A percentile compares a stretch with the other conserved stretches of the same genome.
Conservation (phyloP, 2,113 vertebrate genomes). For the Neolamprologus longior region DNA sequence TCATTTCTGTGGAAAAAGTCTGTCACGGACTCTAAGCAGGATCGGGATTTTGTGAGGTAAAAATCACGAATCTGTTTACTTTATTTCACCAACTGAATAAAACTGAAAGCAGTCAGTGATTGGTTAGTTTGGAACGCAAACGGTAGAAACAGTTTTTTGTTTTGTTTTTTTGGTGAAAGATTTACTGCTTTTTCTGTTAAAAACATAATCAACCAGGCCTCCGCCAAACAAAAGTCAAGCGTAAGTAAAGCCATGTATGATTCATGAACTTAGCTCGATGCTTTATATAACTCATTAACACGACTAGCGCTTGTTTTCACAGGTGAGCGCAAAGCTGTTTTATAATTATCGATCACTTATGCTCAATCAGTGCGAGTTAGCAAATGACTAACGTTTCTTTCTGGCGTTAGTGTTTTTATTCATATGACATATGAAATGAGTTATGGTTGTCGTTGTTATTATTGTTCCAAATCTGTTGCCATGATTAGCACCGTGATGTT, state of each 20-base stretch:
- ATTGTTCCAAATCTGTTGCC: not conserved
- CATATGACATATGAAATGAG: not conserved
- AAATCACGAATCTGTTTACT: not conserved
- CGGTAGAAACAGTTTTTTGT: not conserved
- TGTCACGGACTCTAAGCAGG: not conserved
- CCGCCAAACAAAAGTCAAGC: not conserved
- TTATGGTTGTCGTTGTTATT: not conserved
- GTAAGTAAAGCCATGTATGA: not conserved
- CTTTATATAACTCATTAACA: not conserved
- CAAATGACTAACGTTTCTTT: not conserved
- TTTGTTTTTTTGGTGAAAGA: accelerated
- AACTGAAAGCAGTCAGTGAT: not conserved
- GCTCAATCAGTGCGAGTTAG: not conserved
- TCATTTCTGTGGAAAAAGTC: not conserved
- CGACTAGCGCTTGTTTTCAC: not conserved
- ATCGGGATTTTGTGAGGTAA: slow-evolving; percentile 18
- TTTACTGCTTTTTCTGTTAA: not conserved
- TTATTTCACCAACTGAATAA: not conserved
- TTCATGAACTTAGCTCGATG: not conserved
- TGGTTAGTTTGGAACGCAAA: not conserved
- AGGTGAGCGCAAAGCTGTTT: not conserved
- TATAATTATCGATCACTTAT: not conserved
- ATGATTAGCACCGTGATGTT: not conserved
- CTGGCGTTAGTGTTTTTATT: not conserved
- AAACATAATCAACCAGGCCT: not conserved